Conservation (phyloP, 2,888 invertebrate genomes). For the Pristionchus exspectatus region DNA sequence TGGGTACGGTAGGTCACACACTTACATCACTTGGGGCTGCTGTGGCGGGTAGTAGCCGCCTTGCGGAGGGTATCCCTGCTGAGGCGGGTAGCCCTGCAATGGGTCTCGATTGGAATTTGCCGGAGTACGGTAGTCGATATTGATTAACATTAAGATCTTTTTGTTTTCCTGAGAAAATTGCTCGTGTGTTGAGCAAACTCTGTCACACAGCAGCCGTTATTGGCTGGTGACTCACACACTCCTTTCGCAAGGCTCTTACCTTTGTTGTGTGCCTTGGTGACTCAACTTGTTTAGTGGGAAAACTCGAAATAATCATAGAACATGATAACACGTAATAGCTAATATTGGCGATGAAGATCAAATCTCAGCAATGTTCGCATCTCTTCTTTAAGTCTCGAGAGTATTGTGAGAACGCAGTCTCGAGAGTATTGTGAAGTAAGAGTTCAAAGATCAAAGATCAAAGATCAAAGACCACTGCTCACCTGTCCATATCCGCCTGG, state of each 20-base stretch:
- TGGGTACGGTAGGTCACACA: not conserved
- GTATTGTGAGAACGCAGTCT: no score
- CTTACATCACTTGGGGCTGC: slow-evolving; percentile 31
- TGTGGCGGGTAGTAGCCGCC: slow-evolving; percentile 16
- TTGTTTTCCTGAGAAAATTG: not conserved
- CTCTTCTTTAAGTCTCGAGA: no score
- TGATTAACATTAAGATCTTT: not conserved
- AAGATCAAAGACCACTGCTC: not conserved
- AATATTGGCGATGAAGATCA: no score
- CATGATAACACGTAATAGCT: not conserved
- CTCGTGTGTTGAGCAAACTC: not conserved
- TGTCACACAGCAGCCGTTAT: not conserved
- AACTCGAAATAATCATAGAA: not conserved
- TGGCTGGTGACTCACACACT: not conserved
- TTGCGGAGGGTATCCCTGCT: slow-evolving; percentile 1
- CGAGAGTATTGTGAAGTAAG: not conserved
- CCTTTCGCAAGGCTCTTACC: not conserved
- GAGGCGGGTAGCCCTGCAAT: slow-evolving; percentile 28
- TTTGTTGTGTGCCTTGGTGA: not conserved
- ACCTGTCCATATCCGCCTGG: slow-evolving; percentile 20
- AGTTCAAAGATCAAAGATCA: not conserved
- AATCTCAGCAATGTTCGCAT: no score
- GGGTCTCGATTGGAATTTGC: not conserved
- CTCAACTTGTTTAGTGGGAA: not conserved
- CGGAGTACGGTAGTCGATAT: not conserved